A percentile compares a stretch with the other conserved stretches of the same genome.
These are phyloP conservation scores for Phalacrocorax brasilianus DNA, from an alignment of 2,113 vertebrate species.

Conservation along the genomic window DNA sequence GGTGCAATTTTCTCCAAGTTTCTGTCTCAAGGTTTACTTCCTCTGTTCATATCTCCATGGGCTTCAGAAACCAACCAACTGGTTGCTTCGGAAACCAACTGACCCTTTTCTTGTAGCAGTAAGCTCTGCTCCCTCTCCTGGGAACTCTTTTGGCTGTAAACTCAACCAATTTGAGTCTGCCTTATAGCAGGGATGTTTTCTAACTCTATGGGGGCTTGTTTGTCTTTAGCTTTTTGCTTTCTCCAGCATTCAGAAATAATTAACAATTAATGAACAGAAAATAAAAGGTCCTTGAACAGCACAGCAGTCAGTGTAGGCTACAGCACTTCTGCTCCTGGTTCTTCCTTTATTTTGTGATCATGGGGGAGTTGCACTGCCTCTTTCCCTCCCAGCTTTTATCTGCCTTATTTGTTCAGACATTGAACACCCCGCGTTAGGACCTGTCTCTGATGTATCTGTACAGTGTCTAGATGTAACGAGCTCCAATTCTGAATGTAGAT, in stretches of 20 bases:
- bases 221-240: constrained; percentile 26
- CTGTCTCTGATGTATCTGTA: background rate
- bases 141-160: constrained; percentile 19
- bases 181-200: constrained; percentile 10
- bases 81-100: background rate
- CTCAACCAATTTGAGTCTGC: background rate
- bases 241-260: constrained; percentile 36
- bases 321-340: background rate
- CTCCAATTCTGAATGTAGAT: background rate
- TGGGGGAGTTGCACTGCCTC: background rate
- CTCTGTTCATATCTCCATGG: background rate
- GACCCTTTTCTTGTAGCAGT: background rate
- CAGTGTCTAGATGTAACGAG: background rate
- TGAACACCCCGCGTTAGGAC: background rate
- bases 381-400: background rate
- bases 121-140: constrained; percentile 6
- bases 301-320: background rate
- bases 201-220: background rate
- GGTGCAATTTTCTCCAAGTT: background rate
- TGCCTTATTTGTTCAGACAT: background rate
- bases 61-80: background rate
- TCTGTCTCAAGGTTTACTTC: background rate
- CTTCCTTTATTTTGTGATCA: background rate
- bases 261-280: constrained; percentile 38
- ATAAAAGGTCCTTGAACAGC: constrained; percentile 18